Percentiles rank a stretch among this genome's conserved stretches.
Evolutionary conservation across 2,888 invertebrate species (phyloP).

Genomic region (Nomada goodeniana): DNA sequence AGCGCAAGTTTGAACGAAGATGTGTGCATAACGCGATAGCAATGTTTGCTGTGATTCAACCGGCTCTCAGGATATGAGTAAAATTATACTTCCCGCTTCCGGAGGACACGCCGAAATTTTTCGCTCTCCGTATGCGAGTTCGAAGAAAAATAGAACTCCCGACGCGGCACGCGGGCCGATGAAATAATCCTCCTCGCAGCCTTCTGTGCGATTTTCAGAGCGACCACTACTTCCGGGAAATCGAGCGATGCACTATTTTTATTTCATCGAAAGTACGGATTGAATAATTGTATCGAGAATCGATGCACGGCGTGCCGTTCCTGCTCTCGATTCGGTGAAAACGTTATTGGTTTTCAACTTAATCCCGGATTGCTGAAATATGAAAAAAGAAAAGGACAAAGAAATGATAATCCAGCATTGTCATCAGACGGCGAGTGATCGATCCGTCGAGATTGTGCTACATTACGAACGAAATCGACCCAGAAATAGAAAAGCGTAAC

Average conservation of each 20-base stretch:
- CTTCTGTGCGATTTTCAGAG: neutral
- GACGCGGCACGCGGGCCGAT: neutral
- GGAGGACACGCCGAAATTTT: neutral
- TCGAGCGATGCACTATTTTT: slow-evolving; percentile 26
- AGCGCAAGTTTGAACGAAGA: neutral
- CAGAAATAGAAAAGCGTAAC: slow-evolving; percentile 21
- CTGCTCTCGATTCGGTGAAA: neutral
- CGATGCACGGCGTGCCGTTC: neutral
- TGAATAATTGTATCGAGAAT: slow-evolving; percentile 2
- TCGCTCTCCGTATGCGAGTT: neutral
- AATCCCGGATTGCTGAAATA: too few relatives aligned
- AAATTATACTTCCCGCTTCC: slow-evolving; percentile 29
- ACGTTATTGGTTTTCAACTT: too few relatives aligned
- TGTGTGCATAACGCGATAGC: neutral
- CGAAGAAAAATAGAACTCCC: slow-evolving; percentile 10
- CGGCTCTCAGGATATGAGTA: neutral
- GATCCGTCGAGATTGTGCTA: neutral
- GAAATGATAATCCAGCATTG: slow-evolving; percentile 1
- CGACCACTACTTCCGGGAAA: slow-evolving; percentile 7
- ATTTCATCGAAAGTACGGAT: slow-evolving; percentile 1
- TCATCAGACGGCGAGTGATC: neutral
- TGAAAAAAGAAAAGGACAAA: too few relatives aligned
- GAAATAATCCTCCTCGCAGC: slow-evolving; percentile 24
- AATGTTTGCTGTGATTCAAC: slow-evolving; percentile 4
- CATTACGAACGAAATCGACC: slow-evolving; percentile 14